Conservation (phyloP, 2,888 invertebrate genomes). For the Temnothorax rugatulus region DNA sequence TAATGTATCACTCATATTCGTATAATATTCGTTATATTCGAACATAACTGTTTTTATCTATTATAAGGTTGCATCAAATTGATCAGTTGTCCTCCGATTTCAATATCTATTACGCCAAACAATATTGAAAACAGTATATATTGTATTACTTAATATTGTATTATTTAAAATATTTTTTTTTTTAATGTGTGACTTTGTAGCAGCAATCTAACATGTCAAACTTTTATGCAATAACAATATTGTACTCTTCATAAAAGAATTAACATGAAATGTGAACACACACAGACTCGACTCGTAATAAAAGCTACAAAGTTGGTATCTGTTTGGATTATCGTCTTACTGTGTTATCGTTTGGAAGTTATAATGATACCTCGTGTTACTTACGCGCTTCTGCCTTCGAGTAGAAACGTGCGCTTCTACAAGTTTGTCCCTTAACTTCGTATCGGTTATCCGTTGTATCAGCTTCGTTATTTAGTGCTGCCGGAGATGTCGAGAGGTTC, state of each 20-base stretch:
- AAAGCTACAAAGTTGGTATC: neutral
- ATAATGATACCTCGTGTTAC: slow-evolving; percentile 34
- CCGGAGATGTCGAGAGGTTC: neutral
- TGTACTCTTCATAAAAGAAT: neutral
- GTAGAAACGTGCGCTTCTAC: neutral
- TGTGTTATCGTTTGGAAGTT: neutral
- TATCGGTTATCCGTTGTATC: slow-evolving; percentile 24
- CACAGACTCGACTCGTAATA: too few relatives aligned
- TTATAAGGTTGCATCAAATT: neutral
- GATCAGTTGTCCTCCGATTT: neutral
- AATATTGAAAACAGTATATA: neutral
- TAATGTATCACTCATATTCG: neutral
- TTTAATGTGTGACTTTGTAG: neutral
- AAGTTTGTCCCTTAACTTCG: slow-evolving; percentile 29
- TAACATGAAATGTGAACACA: neutral
- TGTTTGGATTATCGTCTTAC: neutral
- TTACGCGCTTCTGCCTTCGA: slow-evolving; percentile 12
- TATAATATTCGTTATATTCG: neutral
- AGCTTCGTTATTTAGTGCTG: slow-evolving; percentile 5
- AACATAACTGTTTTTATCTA: neutral
- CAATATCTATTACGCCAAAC: neutral
- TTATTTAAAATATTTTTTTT: neutral
- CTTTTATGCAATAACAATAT: neutral
- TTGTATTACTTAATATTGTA: neutral
- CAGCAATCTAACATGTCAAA: neutral